Evolutionary conservation across 2,888 invertebrate species (phyloP), one percentile per base, ranked within the genome.

Genomic region (Thecophora atra): DNA sequence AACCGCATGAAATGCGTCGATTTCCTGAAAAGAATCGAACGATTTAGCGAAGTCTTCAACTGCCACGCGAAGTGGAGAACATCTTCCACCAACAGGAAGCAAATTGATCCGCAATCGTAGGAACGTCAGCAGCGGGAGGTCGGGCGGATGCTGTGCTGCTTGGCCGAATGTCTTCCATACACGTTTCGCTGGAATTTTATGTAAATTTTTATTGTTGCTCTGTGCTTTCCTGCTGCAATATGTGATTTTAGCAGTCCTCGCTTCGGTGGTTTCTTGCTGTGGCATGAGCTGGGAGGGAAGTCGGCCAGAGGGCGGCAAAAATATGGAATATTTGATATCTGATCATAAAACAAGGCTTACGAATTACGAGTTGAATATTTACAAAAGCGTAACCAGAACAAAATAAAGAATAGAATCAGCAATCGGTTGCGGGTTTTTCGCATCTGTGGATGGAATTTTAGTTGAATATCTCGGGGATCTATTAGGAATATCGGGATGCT

Each of bases 1-100:
- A 70, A 70, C 70, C 63, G 70, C 11, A 63, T 70, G 37, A 51
- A 70, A 70, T 62, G 62, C 37, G 62, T 60, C 62, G 60, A 60
- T 67, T 67, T 67, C 15, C 24, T n/a, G 54, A 67, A 56, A 15
- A 54, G 28, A 17, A 54, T 37, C 67, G 56, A 21, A 56, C 54
- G 56, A 42, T 67, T 37, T 24, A 56, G 11, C 67, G 37, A 67
- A 54, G 30, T 37, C 52, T 21, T 54, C 37, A 52, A 52, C 52
- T 66, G 28, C 58, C 3, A 11, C 13, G 52, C 15, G 28, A 19
- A n/a, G 21, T 54, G 67, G 54, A 67, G 54, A 54, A 54, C 37
- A 30, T 7, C 52, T 52, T 66, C 54, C 51, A 19, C 30, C n/a
- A 28, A 30, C 24, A 24, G 37, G 54, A 66, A 30, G 30, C 28